Percentiles rank a stretch among this genome's conserved stretches.
phyloP scores from a whole-genome alignment of 2,113 vertebrate genomes.

The Nesogale talazaci region DNA sequence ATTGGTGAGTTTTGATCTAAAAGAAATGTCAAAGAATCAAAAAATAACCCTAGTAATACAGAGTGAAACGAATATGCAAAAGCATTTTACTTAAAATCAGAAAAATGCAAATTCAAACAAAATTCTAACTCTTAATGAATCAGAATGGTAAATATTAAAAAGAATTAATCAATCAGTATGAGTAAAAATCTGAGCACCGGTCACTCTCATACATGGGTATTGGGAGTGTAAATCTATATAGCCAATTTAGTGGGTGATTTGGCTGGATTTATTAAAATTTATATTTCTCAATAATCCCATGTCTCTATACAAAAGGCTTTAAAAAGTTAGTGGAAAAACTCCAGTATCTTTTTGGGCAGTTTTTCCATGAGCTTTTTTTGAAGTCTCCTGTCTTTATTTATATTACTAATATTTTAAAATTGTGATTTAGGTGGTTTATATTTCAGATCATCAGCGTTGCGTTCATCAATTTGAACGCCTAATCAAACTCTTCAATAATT shows the following conservation, averaged over 20 bases:
- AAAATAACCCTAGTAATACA: constrained; percentile 5
- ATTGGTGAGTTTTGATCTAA: constrained; percentile 97
- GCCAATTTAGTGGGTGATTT: neutral
- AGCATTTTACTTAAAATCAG: constrained; percentile 18
- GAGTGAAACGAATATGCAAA: constrained; percentile 36
- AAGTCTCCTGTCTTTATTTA: too few species aligned
- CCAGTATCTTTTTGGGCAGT: too few species aligned
- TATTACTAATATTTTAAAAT: too few species aligned
- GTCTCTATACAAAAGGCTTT: neutral
- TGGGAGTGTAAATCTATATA: neutral
- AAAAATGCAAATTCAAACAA: constrained; percentile 44
- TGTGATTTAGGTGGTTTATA: too few species aligned
- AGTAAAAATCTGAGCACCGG: neutral
- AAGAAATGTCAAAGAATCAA: neutral
- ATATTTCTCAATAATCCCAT: neutral
- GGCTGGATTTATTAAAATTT: constrained; percentile 45
- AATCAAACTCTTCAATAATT: too few species aligned
- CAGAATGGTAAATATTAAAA: neutral
- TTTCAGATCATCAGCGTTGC: too few species aligned
- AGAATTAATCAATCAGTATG: constrained; percentile 16
- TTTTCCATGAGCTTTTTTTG: too few species aligned
- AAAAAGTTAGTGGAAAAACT: too few species aligned
- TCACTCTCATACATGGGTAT: neutral
- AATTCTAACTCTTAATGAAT: neutral
- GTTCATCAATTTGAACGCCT: too few species aligned